phyloP scores from a whole-genome alignment of 2,888 invertebrate species.

The Geophilus truncorum region DNA sequence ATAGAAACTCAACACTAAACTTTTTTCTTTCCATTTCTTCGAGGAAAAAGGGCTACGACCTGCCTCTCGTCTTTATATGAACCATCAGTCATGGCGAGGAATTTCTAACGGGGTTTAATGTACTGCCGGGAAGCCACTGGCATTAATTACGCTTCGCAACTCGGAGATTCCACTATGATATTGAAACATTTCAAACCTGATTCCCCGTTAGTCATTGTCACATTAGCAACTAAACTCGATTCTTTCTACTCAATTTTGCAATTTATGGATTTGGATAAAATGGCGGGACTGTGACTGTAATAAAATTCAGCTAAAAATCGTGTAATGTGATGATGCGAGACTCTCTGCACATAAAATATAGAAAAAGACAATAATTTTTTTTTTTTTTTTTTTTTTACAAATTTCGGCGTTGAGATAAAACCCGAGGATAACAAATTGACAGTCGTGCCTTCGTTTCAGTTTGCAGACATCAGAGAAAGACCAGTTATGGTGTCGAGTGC shows the following conservation, averaged over 20 bases:
- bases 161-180: not conserved
- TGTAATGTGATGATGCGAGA: not conserved
- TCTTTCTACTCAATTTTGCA: not conserved
- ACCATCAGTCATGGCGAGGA: not conserved
- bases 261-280: not conserved
- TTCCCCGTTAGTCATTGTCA: not conserved
- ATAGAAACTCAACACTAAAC: constrained; percentile 12
- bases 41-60: not conserved
- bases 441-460: not conserved
- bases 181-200: not conserved
- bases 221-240: not conserved
- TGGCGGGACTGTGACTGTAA: not conserved
- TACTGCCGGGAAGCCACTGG: not conserved
- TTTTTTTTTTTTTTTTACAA: not conserved
- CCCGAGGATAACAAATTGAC: not conserved
- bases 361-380: not conserved
- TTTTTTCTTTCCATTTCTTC: not conserved
- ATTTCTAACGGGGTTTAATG: not conserved
- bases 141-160: not conserved
- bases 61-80: not conserved
- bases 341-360: not conserved
- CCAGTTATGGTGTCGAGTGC: not conserved
- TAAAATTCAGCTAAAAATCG: not conserved
- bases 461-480: not conserved
- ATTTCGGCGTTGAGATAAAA: not conserved